Evolutionary conservation across 1,140 invertebrate species (phyloP), one percentile per base, ranked within the genome.

Genomic region (Aporrectodea caliginosa): DNA sequence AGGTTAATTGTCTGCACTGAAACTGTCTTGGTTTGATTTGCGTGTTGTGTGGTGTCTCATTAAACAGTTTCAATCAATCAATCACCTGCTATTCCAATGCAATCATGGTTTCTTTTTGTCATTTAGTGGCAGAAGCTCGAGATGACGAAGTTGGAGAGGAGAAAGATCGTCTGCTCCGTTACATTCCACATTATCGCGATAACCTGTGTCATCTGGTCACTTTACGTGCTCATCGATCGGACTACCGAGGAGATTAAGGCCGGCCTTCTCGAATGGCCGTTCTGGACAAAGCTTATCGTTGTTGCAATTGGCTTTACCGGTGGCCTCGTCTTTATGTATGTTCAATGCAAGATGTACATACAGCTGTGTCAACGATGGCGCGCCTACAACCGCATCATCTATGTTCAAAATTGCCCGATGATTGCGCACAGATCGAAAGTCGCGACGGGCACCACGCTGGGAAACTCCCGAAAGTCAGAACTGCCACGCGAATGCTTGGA

Each of bases 221-320:
- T 98, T 43, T 98, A 97, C 88, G 95, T 98, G 79, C 92, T 98
- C 70, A 97, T 98, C 82, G 95, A 98, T 88, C 90, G 95, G 35
- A 95, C 95, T 1, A 93, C 95, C 12, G 94, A 96, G 84, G 96
- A 98, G 88, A 93, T 97, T 35, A 92, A 93, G 84, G 90, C 81
- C 31, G 90, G 89, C 1, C 87, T 87, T 86, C 85, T 93, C 89
- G 95, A 96, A 83, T 98, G 96, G 96, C 95, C 95, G 35, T 98
- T 98, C 87, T 98, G 96, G 96, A 97, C 95, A 78, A 98, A 98
- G 89, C 89, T 98, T 79, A 94, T 97, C 75, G 95, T 97, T 76
- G 95, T 98, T 27, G 94, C 95, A 35, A 96, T 98, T 77, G 96
- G 96, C 69, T 95, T 97, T 84, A 95, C 94, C n/a, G 95, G 95